phyloP scores from a whole-genome alignment of 2,888 invertebrate genomes.

The Cinara cedri region DNA sequence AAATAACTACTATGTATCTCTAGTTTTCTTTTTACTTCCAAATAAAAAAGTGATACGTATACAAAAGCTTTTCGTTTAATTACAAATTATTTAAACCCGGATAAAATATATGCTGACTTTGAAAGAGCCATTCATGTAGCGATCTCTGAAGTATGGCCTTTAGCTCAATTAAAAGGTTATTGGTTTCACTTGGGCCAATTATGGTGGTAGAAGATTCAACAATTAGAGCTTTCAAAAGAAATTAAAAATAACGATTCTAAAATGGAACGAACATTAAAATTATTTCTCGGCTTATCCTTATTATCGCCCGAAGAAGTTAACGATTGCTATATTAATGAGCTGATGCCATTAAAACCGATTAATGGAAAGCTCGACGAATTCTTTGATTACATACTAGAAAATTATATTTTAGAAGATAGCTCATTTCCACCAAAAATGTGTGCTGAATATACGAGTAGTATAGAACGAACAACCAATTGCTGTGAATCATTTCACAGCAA shows the following conservation, averaged over 20 bases:
- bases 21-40: constrained; percentile 42
- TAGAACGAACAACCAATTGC: constrained; percentile 1
- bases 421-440: not conserved
- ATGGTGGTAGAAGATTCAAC: not conserved
- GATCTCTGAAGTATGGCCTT: not conserved
- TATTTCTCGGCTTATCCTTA: not conserved
- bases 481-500: not conserved
- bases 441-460: not conserved
- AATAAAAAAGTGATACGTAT: constrained; percentile 26
- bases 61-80: constrained; percentile 27
- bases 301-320: not conserved
- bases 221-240: not conserved
- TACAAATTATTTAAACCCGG: not conserved
- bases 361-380: not conserved
- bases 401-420: not conserved
- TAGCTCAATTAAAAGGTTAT: constrained; percentile 1
- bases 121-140: not conserved
- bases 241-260: not conserved
- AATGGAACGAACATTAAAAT: not conserved
- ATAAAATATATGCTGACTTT: constrained; percentile 9
- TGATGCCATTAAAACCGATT: not conserved
- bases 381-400: not conserved
- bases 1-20: constrained; percentile 59
- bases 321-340: too few species aligned
- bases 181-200: not conserved